These are phyloP conservation scores for Myotis daubentonii DNA, from an alignment of 2,797 vertebrate species.

Conservation along the genomic window DNA sequence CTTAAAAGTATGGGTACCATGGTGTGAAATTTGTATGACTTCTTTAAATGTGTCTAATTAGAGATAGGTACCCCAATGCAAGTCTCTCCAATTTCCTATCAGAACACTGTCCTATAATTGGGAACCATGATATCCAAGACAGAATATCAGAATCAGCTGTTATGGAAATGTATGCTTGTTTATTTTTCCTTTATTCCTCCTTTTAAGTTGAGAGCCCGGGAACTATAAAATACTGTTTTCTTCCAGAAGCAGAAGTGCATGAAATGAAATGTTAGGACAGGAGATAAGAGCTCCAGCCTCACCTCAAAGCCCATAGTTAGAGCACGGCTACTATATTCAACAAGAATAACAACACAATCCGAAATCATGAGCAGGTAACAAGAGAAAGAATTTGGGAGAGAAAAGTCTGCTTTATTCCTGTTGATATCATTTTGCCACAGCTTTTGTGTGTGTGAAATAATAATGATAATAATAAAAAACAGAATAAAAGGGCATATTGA, in stretches of 20 bases:
- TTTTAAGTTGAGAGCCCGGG: not conserved
- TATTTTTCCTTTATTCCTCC: constrained; percentile 24
- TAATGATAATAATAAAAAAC: constrained; percentile 63
- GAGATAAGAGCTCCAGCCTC: not conserved
- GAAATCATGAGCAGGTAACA: constrained; percentile 19
- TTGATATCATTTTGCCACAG: constrained; percentile 78
- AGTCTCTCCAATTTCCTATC: not conserved
- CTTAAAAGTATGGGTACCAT: not conserved
- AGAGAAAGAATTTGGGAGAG: constrained; percentile 70
- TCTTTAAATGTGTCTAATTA: not conserved
- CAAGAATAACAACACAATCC: not conserved
- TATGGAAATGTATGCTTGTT: not conserved
- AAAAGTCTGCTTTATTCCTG: constrained; percentile 77
- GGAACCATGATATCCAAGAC: not conserved
- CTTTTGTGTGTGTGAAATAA: constrained; percentile 80
- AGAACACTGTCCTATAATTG: not conserved
- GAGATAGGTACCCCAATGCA: not conserved
- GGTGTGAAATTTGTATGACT: not conserved
- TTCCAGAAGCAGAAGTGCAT: constrained; percentile 4
- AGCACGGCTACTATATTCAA: not conserved
- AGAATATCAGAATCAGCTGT: not conserved
- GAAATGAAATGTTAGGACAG: constrained; percentile 10
- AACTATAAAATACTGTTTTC: constrained; percentile 9
- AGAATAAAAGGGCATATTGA: constrained; percentile 79
- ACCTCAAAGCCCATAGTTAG: not conserved